Evolutionary conservation across 2,113 vertebrate species (phyloP), one percentile per base, ranked within the genome.

Genomic region (Cavia porcellus): DNA sequence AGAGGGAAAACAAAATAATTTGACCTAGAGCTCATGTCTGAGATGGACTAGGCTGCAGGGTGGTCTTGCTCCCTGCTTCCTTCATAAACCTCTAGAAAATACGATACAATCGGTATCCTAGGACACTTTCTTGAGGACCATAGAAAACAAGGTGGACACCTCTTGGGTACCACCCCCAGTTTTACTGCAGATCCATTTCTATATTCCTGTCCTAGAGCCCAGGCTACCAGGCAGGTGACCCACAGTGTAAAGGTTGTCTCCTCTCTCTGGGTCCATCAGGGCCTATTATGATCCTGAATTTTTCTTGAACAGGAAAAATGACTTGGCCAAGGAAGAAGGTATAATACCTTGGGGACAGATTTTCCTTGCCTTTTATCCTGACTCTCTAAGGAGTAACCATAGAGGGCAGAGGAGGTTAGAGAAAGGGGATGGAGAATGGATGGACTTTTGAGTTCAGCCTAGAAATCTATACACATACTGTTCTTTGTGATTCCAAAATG

Each of bases 361-460:
- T 59, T 35, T 83, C 17, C n/a, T 59, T 80, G 61, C 83, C 70
- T 42, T 90, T 80, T 32, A 82, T 89, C 52, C 83, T 68, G 7
- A 70, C n/a, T 79, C 50, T 30, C 22, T 55, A 55, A 62, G 81
- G 38, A 87, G 35, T 70, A 70, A 28, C 68, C 50, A 4, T 66
- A 45, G 64, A 92, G 74, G 32, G 14, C 17, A 52, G 30, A 74
- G 42, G 35, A 57, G 24, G 57, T 38, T 81, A 35, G 80, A 59
- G 85, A 17, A 30, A 77, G 14, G 45, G n/a, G 12, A 22, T 25
- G 19, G 64, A 86, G 75, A 90, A 55, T 22, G 50, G 17, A 8
- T 61, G 52, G 75, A 86, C 45, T 96, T 80, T 80, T n/a, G 38
- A 86, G 47, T 91, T 95, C 62, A 87, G 32, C 62, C 35, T 89